These are phyloP conservation scores for Amblyopsis hoosieri DNA, from an alignment of 2,797 vertebrate genomes.

Conservation along the genomic window DNA sequence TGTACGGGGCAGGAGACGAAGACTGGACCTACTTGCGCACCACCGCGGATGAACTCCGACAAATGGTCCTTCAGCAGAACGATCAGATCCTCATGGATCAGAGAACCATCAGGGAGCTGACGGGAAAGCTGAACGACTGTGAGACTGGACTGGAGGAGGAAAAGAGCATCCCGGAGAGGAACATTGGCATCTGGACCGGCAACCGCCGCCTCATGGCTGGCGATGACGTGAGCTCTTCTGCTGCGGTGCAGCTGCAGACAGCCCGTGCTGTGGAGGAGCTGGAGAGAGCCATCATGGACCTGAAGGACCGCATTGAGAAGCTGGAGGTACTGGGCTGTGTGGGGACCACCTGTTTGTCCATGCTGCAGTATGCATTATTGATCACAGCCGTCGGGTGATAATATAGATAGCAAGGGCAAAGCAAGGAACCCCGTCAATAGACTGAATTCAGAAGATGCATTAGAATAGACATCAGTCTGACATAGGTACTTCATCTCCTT, in stretches of 20 bases:
- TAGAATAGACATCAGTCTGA: no score
- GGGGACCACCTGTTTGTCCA: no score
- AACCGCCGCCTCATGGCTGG: constrained; percentile 84
- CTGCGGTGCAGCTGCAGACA: constrained; percentile 79
- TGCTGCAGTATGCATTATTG: no score
- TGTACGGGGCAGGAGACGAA: constrained; percentile 66
- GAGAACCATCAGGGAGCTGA: constrained; percentile 92
- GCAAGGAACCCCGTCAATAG: background rate
- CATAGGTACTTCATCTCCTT: no score
- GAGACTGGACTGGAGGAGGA: constrained; percentile 87
- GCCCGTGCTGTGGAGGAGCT: constrained; percentile 88
- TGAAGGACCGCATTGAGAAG: constrained; percentile 94
- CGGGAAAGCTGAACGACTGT: constrained; percentile 90
- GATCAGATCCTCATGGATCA: constrained; percentile 91
- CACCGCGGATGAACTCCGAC: constrained; percentile 89
- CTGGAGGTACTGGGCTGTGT: constrained; percentile 82
- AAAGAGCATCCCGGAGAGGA: constrained; percentile 73
- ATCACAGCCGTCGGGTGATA: no score
- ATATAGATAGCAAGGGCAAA: background rate
- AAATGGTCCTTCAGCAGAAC: constrained; percentile 90
- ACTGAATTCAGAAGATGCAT: background rate
- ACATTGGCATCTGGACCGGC: constrained; percentile 81
- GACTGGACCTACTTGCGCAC: constrained; percentile 85
- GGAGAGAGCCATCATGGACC: constrained; percentile 89
- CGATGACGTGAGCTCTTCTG: constrained; percentile 78